phyloP scores from a whole-genome alignment of 2,797 vertebrate species.

The Apogon talboti region DNA sequence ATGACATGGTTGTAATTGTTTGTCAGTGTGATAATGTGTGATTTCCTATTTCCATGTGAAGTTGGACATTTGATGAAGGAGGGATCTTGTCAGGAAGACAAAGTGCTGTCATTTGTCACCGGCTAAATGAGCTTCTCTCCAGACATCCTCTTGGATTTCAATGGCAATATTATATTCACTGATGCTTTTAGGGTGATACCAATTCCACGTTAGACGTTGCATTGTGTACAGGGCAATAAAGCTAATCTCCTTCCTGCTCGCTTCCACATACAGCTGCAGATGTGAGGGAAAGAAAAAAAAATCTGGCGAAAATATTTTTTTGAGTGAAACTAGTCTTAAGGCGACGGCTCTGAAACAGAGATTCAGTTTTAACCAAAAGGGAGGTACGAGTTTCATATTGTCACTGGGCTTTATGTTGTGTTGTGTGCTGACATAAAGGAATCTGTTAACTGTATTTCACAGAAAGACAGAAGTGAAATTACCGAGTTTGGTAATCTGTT shows the following conservation, averaged over 20 bases:
- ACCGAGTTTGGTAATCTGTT: constrained; percentile 82
- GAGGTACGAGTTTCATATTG: constrained; percentile 20
- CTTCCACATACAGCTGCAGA: background rate
- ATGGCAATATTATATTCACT: constrained; percentile 46
- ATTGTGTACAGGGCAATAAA: constrained; percentile 17
- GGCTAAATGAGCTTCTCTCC: constrained; percentile 88
- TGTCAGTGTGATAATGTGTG: constrained; percentile 91
- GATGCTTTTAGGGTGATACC: constrained; percentile 45
- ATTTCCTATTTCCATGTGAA: constrained; percentile 94
- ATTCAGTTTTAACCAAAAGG: constrained; percentile 17
- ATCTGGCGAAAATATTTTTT: background rate
- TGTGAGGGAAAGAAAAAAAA: background rate
- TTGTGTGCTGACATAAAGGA: constrained; percentile 64
- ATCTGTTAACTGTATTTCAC: constrained; percentile 67
- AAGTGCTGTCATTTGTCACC: constrained; percentile 93
- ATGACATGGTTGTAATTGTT: constrained; percentile 96
- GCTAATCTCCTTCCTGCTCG: background rate
- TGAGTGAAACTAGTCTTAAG: background rate
- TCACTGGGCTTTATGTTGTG: constrained; percentile 13
- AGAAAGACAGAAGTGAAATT: constrained; percentile 85
- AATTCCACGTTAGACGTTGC: constrained; percentile 34
- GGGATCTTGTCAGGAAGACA: constrained; percentile 93
- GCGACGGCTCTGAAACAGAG: constrained; percentile 10
- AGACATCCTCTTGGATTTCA: constrained; percentile 63
- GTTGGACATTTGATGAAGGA: constrained; percentile 95